Evolutionary conservation across 2,797 vertebrate genomes (phyloP), one percentile per base, ranked within the genome.

Genomic region (Takifugu ocellatus): DNA sequence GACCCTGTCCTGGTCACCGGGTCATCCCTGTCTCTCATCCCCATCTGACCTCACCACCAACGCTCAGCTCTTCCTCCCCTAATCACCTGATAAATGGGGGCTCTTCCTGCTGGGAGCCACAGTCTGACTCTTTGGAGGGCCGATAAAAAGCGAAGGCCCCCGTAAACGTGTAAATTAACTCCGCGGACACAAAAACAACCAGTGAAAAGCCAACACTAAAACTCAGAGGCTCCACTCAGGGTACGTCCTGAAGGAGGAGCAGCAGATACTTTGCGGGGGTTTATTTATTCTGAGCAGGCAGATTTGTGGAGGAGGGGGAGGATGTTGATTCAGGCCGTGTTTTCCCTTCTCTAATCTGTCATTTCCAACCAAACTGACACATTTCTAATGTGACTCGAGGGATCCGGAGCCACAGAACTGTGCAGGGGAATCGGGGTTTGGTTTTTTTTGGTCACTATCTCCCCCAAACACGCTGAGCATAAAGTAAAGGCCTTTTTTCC

Each of bases 321-420:
- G 55, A 76, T 25, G 57, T 56, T 54, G 46, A 68, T 62, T 71
- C 29, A 74, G 70, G 70, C 61, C 66, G 27, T 74, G 56, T 62
- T 63, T 70, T 71, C 63, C 69, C 39, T 63, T 76, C 56, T 59
- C 54, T 80, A 67, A 77, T 79, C 80, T 79, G 68, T 72, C 56
- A 53, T 68, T 84, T 69, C 71, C 66, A 71, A 49, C 74, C 78
- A 74, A 65, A 57, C 71, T 68, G 66, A 75, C 68, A 77, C 61
- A 66, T 62, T 75, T 65, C 61, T 83, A 83, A 87, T 74, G 81
- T 77, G 55, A 84, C 81, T 85, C 7, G 2, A 63, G 51, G 75
- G 67, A 65, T 72, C 67, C 50, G 51, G 50, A 60, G 53, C 29
- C 74, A 69, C 70, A 50, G 73, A 82, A 76, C 54, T 59, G 56